Evolutionary conservation across 2,888 invertebrate species (phyloP), one percentile per base, ranked within the genome.

Genomic region (Chrysolina oricalcia): DNA sequence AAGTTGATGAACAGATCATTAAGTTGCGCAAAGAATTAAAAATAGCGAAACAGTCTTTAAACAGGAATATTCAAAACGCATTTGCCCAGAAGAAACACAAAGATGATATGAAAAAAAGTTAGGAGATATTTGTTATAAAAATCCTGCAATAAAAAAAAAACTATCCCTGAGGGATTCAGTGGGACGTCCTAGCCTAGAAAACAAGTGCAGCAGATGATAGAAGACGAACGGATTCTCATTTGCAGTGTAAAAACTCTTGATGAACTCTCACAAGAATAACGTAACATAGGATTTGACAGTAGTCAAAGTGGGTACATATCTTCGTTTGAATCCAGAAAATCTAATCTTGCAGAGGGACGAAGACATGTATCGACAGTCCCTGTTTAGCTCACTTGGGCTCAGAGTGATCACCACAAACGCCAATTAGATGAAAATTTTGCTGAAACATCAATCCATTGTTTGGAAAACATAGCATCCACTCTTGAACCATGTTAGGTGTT

Each of bases 161-260:
- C 83, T 86, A 9, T 81, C 77, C 64, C 74, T 86, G 66, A 76
- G 85, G 15, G 78, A 85, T 80, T 78, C 84, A 19, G 85, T 86
- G 35, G 67, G 78, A 6, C n/a, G 83, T 85, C 46, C 85, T 87
- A 56, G 85, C 85, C 9, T 74, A 81, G 43, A 83, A 82, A 80
- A 84, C 85, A 21, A 80, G 82, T 46, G 79, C 82, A 70, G 81
- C 83, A 50, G 82, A 86, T 70, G 83, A 82, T 68, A 76, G 81
- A 70, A 74, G 84, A 53, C 78, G 83, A 50, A 81, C 79, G 53
- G 82, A 84, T 70, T 73, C 72, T 73, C n/a, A 79, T 84, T 15
- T 70, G 80, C 35, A 76, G 77, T 46, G 76, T 73, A 69, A 77
- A 80, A 65, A 80, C 81, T 40, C 67, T 50, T 67, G 50, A 67